A percentile compares a stretch with the other conserved stretches of the same genome.
Conservation (phyloP, 2,797 vertebrate genomes). For the Monodelphis domestica region DNA sequence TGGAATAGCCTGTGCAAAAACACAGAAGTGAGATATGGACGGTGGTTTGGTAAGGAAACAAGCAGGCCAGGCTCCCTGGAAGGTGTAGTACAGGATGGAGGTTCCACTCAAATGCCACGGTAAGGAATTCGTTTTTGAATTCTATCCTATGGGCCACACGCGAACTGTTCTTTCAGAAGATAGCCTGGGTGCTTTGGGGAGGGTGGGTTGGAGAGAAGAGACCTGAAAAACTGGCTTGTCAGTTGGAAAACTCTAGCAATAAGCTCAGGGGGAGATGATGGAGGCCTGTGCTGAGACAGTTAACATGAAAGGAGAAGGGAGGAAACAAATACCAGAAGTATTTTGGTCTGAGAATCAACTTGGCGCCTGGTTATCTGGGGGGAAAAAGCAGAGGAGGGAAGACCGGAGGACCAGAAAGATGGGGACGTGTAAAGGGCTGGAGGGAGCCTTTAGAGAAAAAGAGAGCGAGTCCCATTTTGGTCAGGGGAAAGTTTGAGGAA, state of each 20-base stretch:
- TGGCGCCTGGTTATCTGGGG: neutral
- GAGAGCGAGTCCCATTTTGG: neutral
- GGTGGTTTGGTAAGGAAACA: neutral
- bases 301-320: neutral
- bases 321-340: neutral
- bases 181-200: too few relatives aligned
- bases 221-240: neutral
- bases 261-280: neutral
- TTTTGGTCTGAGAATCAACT: neutral
- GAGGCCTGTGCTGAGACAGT: neutral
- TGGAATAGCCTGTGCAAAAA: neutral
- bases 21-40: neutral
- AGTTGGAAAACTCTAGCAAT: neutral
- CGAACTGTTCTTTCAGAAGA: too few relatives aligned
- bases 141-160: neutral
- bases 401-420: neutral
- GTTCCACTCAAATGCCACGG: neutral
- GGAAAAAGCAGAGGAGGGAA: neutral
- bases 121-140: neutral
- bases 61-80: neutral
- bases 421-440: neutral
- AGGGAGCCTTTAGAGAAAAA: neutral
- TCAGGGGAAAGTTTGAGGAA: neutral
- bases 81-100: neutral
- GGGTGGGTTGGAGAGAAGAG: neutral